Evolutionary conservation across 2,797 vertebrate species (phyloP).

Genomic region (Notolabrus celidotus): DNA sequence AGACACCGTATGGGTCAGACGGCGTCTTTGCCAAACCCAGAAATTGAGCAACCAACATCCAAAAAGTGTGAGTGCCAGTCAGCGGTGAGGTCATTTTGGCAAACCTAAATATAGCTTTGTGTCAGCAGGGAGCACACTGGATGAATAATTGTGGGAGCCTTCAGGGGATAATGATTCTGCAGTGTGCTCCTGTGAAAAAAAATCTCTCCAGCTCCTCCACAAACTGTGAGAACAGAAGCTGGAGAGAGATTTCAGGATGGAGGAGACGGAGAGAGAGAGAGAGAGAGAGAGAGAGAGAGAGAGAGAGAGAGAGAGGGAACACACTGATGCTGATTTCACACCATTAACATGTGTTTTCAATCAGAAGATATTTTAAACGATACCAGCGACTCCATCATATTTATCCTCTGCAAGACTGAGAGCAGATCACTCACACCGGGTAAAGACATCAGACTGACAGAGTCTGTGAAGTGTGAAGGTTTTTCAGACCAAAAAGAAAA

Average conservation of each 20-base stretch:
- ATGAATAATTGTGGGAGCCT: conserved; percentile 62
- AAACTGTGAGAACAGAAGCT: conserved; percentile 24
- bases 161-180: conserved; percentile 62
- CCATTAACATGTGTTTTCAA: background rate
- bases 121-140: conserved; percentile 44
- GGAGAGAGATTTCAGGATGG: conserved; percentile 3
- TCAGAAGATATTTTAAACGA: background rate
- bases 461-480: background rate
- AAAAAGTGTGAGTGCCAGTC: conserved; percentile 32
- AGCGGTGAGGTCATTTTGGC: conserved; percentile 54
- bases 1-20: background rate
- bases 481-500: background rate
- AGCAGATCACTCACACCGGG: background rate
- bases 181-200: conserved; percentile 35
- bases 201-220: conserved; percentile 25
- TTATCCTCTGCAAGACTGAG: background rate
- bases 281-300: background rate
- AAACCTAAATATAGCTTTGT: conserved; percentile 61
- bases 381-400: background rate
- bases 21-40: conserved; percentile 9
- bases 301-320: background rate
- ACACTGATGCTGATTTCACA: background rate
- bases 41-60: conserved; percentile 24
- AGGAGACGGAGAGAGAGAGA: background rate
- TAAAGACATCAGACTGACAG: conserved; percentile 1